A percentile compares a stretch with the other conserved stretches of the same genome.
These are phyloP conservation scores for Panthera leo DNA, from an alignment of 2,113 vertebrate genomes.

Conservation along the genomic window DNA sequence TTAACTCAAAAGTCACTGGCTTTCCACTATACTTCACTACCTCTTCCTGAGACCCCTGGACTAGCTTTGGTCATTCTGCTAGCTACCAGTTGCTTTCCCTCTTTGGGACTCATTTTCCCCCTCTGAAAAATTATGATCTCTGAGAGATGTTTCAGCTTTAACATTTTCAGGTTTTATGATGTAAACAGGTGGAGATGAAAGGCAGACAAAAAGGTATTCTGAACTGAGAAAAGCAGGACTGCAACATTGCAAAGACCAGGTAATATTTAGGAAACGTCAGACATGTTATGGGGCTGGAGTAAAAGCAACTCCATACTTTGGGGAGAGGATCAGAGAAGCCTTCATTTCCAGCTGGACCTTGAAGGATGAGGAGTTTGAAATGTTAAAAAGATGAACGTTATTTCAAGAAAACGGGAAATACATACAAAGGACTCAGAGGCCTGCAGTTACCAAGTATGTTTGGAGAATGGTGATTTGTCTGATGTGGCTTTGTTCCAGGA, in stretches of 20 bases:
- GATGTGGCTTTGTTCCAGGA: background rate
- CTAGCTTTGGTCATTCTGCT: background rate
- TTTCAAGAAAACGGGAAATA: slow-evolving; percentile 32
- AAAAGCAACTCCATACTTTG: background rate
- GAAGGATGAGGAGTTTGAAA: background rate
- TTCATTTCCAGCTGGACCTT: background rate
- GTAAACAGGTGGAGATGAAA: slow-evolving; percentile 26
- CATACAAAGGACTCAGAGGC: background rate
- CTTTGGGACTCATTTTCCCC: background rate
- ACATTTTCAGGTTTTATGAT: background rate
- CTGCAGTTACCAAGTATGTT: background rate
- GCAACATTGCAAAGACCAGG: background rate
- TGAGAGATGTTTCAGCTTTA: background rate
- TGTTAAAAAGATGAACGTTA: background rate
- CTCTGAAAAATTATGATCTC: background rate
- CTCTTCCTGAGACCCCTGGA: background rate
- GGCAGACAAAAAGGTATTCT: background rate
- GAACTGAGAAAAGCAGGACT: background rate
- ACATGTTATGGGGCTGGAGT: background rate
- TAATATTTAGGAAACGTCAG: background rate
- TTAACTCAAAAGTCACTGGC: background rate
- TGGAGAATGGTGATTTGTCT: background rate
- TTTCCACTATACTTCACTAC: background rate
- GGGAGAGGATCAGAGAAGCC: background rate
- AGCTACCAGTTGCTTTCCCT: background rate